Conservation (phyloP, 23 tunicate species). For the Aplidium turbinatum region DNA sequence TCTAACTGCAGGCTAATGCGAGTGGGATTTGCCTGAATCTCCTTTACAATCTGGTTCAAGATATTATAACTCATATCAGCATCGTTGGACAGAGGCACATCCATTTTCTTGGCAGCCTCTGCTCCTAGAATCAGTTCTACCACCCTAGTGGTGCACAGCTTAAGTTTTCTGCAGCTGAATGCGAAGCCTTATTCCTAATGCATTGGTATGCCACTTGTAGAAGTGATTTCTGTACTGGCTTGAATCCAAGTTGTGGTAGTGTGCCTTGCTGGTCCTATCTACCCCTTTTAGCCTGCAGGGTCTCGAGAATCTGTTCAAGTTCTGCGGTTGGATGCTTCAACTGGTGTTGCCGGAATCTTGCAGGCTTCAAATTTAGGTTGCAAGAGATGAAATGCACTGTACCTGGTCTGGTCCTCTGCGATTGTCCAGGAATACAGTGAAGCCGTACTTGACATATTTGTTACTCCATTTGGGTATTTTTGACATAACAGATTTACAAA, state of each 20-base stretch:
- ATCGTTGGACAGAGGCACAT: not conserved
- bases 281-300: too few relatives aligned
- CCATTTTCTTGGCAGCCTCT: not conserved
- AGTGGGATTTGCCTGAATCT: not conserved
- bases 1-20: not conserved
- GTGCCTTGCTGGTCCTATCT: too few relatives aligned
- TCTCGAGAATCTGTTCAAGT: not conserved
- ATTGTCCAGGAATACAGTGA: too few relatives aligned
- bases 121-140: constrained; percentile 3
- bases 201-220: constrained; percentile 16
- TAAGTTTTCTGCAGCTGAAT: constrained; percentile 13
- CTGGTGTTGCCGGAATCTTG: constrained; percentile 10
- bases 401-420: too few relatives aligned
- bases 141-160: constrained; percentile 7
- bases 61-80: constrained; percentile 11
- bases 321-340: not conserved
- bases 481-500: too few relatives aligned
- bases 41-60: constrained; percentile 4
- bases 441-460: too few relatives aligned
- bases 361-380: constrained; percentile 17
- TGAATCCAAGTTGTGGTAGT: constrained; percentile 19
- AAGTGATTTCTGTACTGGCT: constrained; percentile 1
- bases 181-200: not conserved
- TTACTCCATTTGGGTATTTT: too few relatives aligned
- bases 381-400: too few relatives aligned